Percentiles rank a stretch among this genome's conserved stretches.
These are phyloP conservation scores for Elgaria multicarinata DNA, from an alignment of 2,113 vertebrate genomes.

Conservation along the genomic window DNA sequence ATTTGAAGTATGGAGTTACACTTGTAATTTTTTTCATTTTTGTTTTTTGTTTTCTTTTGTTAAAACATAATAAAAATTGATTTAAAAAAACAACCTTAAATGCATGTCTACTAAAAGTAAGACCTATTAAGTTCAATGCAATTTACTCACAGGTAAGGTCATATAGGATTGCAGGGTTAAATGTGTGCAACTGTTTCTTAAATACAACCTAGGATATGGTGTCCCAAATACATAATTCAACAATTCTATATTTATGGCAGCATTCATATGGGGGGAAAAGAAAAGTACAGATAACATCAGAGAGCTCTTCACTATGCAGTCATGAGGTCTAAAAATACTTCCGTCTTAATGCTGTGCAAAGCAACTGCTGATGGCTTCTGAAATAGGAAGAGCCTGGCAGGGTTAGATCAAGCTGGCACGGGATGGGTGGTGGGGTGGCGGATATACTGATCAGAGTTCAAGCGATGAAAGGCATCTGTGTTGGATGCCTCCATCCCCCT, in stretches of 20 bases:
- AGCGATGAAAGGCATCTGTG: neutral
- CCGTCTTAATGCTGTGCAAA: constrained; percentile 28
- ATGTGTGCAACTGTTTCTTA: neutral
- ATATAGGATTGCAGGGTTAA: neutral
- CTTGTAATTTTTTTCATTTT: too few species aligned
- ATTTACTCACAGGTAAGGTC: too few species aligned
- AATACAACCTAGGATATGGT: constrained; percentile 13
- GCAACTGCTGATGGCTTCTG: constrained; percentile 15
- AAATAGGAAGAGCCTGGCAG: constrained; percentile 25
- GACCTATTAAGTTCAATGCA: too few species aligned
- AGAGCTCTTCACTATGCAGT: constrained; percentile 14
- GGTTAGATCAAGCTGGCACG: constrained; percentile 25
- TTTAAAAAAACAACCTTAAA: too few species aligned
- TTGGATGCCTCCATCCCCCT: neutral
- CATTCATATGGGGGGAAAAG: neutral
- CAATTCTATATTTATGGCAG: neutral
- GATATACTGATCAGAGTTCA: constrained; percentile 3
- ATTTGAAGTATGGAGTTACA: too few species aligned
- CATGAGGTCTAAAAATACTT: constrained; percentile 33
- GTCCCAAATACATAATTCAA: constrained; percentile 27
- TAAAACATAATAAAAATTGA: too few species aligned
- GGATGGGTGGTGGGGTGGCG: neutral
- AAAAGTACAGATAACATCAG: neutral
- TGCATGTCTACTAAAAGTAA: too few species aligned
- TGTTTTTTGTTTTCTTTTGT: too few species aligned